Conservation (phyloP, 2,888 invertebrate species). For the Argyresthia albistria region DNA sequence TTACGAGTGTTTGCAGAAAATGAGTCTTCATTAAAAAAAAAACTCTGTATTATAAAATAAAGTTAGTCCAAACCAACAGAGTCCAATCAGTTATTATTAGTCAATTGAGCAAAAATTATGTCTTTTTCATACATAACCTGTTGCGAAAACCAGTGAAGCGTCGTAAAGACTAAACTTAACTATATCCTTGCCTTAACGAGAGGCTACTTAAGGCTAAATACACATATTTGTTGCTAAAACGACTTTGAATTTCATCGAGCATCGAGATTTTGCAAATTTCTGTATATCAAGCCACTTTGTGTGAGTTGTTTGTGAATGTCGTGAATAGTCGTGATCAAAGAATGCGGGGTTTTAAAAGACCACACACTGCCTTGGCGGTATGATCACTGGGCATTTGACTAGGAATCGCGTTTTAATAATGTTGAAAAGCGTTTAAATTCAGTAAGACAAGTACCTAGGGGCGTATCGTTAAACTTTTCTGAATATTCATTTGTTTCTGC, state of each 20-base stretch:
- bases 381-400: background rate
- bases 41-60: too few species aligned
- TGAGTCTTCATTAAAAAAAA: too few species aligned
- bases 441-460: too few species aligned
- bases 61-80: background rate
- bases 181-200: constrained; percentile 20
- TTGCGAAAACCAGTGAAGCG: constrained; percentile 9
- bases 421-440: too few species aligned
- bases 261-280: too few species aligned
- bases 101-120: background rate
- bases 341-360: background rate
- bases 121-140: constrained; percentile 17
- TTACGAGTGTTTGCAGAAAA: too few species aligned
- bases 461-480: too few species aligned
- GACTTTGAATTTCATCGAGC: too few species aligned
- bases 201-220: constrained; percentile 29
- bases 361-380: background rate
- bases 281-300: background rate
- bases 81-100: background rate
- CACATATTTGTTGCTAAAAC: constrained; percentile 25
- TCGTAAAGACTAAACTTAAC: constrained; percentile 28
- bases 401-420: background rate
- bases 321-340: background rate
- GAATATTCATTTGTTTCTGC: too few species aligned
- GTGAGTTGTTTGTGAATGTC: background rate